Evolutionary conservation across 2,113 vertebrate genomes (phyloP).

Genomic region (Amblyopsis rosae): DNA sequence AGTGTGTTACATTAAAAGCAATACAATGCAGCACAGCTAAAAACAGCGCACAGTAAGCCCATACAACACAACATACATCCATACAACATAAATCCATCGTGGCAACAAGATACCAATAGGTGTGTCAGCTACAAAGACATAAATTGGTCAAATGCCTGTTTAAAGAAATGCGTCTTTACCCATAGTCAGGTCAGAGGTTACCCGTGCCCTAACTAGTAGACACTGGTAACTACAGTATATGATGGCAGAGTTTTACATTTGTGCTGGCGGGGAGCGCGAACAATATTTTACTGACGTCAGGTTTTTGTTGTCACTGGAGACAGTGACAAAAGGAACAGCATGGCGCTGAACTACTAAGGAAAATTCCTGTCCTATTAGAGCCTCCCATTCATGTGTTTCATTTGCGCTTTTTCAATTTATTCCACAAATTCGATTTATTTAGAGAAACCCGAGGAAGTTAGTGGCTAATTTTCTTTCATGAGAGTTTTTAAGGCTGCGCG

Average conservation of each 20-base stretch:
- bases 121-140: no score
- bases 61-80: no score
- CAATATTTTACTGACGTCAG: no score
- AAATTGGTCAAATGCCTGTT: no score
- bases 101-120: no score
- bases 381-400: conserved; percentile 3
- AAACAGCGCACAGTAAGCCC: no score
- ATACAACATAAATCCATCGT: no score
- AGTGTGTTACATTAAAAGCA: no score
- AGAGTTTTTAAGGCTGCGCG: conserved; percentile 41
- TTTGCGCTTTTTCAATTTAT: conserved; percentile 28
- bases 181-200: background rate
- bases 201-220: background rate
- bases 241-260: no score
- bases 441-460: conserved; percentile 45
- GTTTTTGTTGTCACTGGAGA: background rate
- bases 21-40: no score
- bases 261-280: no score
- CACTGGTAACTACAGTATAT: background rate
- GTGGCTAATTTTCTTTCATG: conserved; percentile 52
- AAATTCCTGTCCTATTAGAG: background rate
- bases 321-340: background rate
- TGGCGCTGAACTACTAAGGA: conserved; percentile 2
- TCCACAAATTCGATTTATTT: conserved; percentile 47
- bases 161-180: background rate